A percentile compares a stretch with the other conserved stretches of the same genome.
Evolutionary conservation across 2,113 vertebrate species (phyloP).

Genomic region (Equus przewalskii): DNA sequence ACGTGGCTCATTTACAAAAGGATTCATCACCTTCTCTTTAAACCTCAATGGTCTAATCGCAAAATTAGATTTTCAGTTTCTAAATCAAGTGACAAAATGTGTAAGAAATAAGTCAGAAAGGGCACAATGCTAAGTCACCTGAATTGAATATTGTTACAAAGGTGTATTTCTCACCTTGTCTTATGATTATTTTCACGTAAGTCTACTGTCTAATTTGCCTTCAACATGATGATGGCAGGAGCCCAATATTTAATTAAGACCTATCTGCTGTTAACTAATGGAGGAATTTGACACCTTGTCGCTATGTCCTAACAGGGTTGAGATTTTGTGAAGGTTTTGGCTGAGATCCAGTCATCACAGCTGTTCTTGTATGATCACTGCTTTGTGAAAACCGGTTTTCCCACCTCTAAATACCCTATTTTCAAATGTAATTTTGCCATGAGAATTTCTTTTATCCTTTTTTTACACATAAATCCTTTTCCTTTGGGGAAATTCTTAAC

Average conservation of each 20-base stretch:
- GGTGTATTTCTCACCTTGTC: not conserved
- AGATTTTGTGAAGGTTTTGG: slow-evolving; percentile 63
- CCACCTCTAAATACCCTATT: not conserved
- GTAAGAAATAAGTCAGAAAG: not conserved
- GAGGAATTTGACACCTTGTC: slow-evolving; percentile 68
- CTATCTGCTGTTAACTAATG: slow-evolving; percentile 73
- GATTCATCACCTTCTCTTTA: not conserved
- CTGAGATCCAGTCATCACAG: slow-evolving; percentile 54
- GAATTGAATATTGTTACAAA: slow-evolving; percentile 68
- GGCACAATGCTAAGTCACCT: not conserved
- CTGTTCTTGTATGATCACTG: slow-evolving; percentile 45
- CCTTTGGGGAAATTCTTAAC: not conserved
- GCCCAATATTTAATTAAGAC: slow-evolving; percentile 78
- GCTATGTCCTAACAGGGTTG: slow-evolving; percentile 47
- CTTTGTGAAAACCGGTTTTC: slow-evolving; percentile 43
- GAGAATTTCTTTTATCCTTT: not conserved
- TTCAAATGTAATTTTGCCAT: slow-evolving; percentile 17
- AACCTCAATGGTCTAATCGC: not conserved
- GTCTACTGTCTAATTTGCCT: slow-evolving; percentile 70
- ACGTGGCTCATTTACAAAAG: not conserved
- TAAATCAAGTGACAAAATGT: not conserved
- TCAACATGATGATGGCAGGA: slow-evolving; percentile 69
- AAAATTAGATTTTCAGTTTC: not conserved
- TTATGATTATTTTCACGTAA: slow-evolving; percentile 58
- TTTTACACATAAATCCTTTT: not conserved